Percentiles rank a stretch among this genome's conserved stretches.
Conservation (phyloP, 2,888 invertebrate species). For the Apodemia mormo region DNA sequence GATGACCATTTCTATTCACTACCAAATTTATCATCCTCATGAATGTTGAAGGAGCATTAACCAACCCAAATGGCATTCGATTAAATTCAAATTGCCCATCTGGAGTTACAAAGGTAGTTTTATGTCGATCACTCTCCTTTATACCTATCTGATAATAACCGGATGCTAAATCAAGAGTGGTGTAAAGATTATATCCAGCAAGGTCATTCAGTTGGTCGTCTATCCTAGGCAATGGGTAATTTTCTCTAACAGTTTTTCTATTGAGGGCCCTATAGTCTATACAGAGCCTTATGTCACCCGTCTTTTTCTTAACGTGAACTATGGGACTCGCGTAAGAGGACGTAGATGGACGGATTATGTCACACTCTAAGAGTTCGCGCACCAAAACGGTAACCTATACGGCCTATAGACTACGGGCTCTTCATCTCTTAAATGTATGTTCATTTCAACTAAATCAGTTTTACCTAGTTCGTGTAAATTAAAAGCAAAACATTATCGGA, state of each 20-base stretch:
- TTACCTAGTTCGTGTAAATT: not conserved
- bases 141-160: conserved; percentile 35
- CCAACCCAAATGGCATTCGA: conserved; percentile 36
- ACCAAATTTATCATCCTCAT: conserved; percentile 25
- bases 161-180: conserved; percentile 36
- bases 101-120: conserved; percentile 30
- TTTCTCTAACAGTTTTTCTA: conserved; percentile 11
- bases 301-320: conserved; percentile 20
- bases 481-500: not conserved
- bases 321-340: conserved; percentile 19
- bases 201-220: conserved; percentile 19
- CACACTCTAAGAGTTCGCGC: conserved; percentile 12
- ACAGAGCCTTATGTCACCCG: conserved; percentile 11
- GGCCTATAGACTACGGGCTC: conserved; percentile 19
- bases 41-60: conserved; percentile 34
- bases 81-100: conserved; percentile 35
- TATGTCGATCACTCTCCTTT: conserved; percentile 27
- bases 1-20: not conserved
- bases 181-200: conserved; percentile 34
- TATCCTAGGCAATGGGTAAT: conserved; percentile 17
- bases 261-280: conserved; percentile 19
- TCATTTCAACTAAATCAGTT: not conserved
- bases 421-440: not conserved
- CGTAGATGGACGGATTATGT: conserved; percentile 16
- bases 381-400: conserved; percentile 13